Evolutionary conservation across 2,113 vertebrate genomes (phyloP).

Genomic region (Bettongia penicillata): DNA sequence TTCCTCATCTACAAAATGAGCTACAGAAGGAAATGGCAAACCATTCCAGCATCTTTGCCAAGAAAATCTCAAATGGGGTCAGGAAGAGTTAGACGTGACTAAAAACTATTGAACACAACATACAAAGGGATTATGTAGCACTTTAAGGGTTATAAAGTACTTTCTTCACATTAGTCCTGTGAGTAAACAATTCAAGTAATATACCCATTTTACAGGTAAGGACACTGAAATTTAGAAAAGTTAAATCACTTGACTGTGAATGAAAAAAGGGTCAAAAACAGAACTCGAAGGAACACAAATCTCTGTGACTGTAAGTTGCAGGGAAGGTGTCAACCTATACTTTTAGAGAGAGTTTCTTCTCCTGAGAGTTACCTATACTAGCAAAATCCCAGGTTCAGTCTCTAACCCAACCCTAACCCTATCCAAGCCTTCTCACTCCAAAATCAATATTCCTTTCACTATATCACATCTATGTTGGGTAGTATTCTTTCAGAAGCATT

Average conservation of each 20-base stretch:
- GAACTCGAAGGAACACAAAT: neutral
- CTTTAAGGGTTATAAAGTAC: neutral
- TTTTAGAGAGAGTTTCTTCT: neutral
- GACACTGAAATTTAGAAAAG: neutral
- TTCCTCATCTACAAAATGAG: neutral
- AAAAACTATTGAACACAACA: neutral
- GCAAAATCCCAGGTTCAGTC: neutral
- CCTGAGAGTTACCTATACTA: neutral
- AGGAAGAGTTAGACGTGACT: neutral
- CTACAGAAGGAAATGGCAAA: neutral
- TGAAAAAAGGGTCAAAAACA: neutral
- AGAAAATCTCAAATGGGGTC: neutral
- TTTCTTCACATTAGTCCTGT: neutral
- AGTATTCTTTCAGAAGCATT: neutral
- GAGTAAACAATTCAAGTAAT: neutral
- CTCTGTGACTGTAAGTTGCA: neutral
- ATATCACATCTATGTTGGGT: neutral
- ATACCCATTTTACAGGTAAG: slow-evolving; percentile 23
- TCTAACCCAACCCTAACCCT: neutral
- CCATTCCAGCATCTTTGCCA: neutral
- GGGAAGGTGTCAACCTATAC: neutral
- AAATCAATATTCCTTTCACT: neutral
- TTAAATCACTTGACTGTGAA: neutral
- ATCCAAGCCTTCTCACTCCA: neutral
- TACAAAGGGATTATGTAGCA: neutral